A percentile compares a stretch with the other conserved stretches of the same genome.
Conservation (phyloP, 2,888 invertebrate genomes). For the Lepidochrysops patricia region DNA sequence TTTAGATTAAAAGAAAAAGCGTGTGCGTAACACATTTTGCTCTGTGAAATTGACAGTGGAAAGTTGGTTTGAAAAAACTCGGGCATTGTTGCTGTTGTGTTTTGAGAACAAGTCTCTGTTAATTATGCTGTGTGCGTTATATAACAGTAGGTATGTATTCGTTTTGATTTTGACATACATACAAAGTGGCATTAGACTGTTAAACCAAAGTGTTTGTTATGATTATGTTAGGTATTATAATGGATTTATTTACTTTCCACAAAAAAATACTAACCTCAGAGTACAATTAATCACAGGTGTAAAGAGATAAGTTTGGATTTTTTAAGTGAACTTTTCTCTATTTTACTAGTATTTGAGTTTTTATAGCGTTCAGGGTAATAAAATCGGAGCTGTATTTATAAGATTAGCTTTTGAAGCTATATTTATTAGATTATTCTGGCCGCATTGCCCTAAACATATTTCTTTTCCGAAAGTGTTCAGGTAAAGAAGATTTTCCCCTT, state of each 20-base stretch:
- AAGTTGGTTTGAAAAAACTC: neutral
- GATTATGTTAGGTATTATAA: neutral
- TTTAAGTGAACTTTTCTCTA: too few relatives aligned
- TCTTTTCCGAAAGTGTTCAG: neutral
- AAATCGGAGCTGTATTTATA: neutral
- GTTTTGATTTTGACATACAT: neutral
- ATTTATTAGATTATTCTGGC: too few relatives aligned
- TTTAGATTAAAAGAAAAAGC: slow-evolving; percentile 3
- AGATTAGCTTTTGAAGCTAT: too few relatives aligned
- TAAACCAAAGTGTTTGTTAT: neutral
- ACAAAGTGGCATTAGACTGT: neutral
- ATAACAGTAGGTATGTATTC: neutral
- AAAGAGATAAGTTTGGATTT: too few relatives aligned
- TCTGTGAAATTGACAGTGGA: neutral
- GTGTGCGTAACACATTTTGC: slow-evolving; percentile 3
- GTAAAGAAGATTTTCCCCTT: neutral
- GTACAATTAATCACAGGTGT: too few relatives aligned
- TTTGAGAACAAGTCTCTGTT: neutral
- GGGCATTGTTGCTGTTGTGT: slow-evolving; percentile 4
- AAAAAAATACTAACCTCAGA: too few relatives aligned
- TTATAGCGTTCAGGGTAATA: neutral
- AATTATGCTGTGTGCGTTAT: neutral
- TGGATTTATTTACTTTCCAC: neutral
- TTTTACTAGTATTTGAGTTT: too few relatives aligned
- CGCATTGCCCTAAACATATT: neutral